phyloP scores from a whole-genome alignment of 2,888 invertebrate species.

The Crioceris asparagi region DNA sequence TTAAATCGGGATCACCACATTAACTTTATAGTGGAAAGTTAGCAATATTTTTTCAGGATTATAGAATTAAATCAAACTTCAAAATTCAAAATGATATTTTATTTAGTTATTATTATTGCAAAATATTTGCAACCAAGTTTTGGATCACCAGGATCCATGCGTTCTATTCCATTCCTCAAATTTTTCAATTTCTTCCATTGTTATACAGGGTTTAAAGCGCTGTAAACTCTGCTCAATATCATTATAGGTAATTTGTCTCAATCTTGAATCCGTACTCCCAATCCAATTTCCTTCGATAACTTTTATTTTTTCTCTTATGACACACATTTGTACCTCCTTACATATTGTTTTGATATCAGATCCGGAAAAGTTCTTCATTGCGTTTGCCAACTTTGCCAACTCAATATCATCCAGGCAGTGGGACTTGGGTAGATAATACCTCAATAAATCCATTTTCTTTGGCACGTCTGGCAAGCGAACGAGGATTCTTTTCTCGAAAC shows the following conservation, averaged over 20 bases:
- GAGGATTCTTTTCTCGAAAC: conserved; percentile 78
- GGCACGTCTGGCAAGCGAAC: conserved; percentile 63
- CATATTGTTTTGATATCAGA: conserved; percentile 79
- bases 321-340: conserved; percentile 80
- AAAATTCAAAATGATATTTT: no score
- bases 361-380: conserved; percentile 72
- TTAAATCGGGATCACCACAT: no score
- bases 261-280: conserved; percentile 26
- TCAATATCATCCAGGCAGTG: conserved; percentile 30
- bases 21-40: no score
- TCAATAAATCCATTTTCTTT: conserved; percentile 59
- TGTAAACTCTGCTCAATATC: conserved; percentile 27
- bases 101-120: no score
- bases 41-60: no score
- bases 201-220: conserved; percentile 49
- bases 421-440: conserved; percentile 44
- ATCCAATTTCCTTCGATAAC: conserved; percentile 16
- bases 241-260: conserved; percentile 38
- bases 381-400: conserved; percentile 38
- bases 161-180: conserved; percentile 55
- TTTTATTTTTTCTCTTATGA: conserved; percentile 46
- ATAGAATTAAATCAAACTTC: no score
- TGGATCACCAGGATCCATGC: conserved; percentile 38
- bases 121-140: no score
- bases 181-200: conserved; percentile 40